Conservation (phyloP, 2,888 invertebrate species). For the Lasioglossum malachurum region DNA sequence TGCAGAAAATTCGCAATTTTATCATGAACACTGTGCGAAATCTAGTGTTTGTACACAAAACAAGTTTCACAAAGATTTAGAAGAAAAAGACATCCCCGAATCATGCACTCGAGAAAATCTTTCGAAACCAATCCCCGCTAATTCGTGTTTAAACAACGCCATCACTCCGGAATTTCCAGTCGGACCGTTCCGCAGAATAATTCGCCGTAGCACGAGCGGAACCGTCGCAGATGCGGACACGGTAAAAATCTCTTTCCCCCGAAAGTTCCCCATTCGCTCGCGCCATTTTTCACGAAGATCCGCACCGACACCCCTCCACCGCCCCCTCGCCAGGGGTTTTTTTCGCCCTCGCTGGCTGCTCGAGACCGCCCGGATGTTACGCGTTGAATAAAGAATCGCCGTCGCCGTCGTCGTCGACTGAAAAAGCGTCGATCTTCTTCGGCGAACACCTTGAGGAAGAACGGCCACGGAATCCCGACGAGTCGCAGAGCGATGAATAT, state of each 20-base stretch:
- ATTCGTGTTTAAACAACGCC: not conserved
- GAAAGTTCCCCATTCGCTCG: slow-evolving; percentile 32
- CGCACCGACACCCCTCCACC: slow-evolving; percentile 33
- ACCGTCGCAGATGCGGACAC: slow-evolving; percentile 37
- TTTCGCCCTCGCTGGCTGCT: slow-evolving; percentile 19
- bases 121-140: not conserved
- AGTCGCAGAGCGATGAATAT: slow-evolving; percentile 5
- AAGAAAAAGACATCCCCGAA: not conserved
- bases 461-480: not conserved
- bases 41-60: not conserved
- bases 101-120: not conserved
- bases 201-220: not conserved
- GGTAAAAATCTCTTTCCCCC: slow-evolving; percentile 7
- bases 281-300: slow-evolving; percentile 54
- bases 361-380: slow-evolving; percentile 11
- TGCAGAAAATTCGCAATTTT: not conserved
- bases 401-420: not conserved
- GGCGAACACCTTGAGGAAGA: slow-evolving; percentile 5
- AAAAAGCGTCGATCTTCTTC: slow-evolving; percentile 18
- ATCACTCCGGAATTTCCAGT: not conserved
- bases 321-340: slow-evolving; percentile 7
- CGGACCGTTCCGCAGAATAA: not conserved
- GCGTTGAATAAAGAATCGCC: slow-evolving; percentile 54
- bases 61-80: not conserved
- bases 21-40: not conserved